Evolutionary conservation across 2,888 invertebrate genomes (phyloP).

Genomic region (Lamellibrachia satsuma): DNA sequence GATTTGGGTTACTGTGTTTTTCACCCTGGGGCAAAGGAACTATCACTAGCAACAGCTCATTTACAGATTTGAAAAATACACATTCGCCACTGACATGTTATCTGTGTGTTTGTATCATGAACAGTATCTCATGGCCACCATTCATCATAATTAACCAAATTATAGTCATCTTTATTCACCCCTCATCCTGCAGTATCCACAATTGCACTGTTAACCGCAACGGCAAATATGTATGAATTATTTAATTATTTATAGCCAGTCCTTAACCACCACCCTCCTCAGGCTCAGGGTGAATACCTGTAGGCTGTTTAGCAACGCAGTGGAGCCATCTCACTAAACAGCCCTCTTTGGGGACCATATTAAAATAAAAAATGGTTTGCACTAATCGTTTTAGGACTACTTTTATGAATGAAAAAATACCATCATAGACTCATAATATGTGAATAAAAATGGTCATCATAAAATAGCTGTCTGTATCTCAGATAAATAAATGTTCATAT

Average conservation of each 20-base stretch:
- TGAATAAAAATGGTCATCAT: background rate
- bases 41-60: background rate
- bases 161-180: background rate
- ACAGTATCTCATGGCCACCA: background rate
- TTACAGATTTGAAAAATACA: background rate
- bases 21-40: background rate
- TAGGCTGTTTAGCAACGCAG: background rate
- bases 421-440: too few relatives aligned
- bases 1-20: background rate
- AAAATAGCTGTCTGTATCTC: background rate
- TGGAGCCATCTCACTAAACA: background rate
- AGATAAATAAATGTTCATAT: background rate
- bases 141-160: slow-evolving; percentile 7
- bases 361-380: background rate
- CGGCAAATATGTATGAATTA: background rate
- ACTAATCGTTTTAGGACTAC: too few relatives aligned
- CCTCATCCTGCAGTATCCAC: background rate
- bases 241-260: background rate
- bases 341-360: background rate
- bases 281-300: background rate
- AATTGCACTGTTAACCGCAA: slow-evolving; percentile 17
- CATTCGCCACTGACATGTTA: background rate
- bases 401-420: too few relatives aligned
- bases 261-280: background rate
- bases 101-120: background rate